Conservation (phyloP, 2,797 vertebrate species). For the Periparus ater region DNA sequence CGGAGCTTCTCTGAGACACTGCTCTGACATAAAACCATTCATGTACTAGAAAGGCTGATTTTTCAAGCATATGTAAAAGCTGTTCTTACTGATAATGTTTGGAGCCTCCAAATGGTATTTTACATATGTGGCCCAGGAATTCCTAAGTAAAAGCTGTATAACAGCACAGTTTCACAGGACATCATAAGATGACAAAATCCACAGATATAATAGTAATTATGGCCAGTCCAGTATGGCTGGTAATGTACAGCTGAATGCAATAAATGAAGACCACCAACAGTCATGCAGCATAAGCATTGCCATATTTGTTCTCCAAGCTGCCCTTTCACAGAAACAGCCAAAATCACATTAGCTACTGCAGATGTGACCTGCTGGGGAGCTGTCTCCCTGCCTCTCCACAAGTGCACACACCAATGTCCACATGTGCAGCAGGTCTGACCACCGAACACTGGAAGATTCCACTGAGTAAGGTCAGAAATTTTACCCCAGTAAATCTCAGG, state of each 20-base stretch:
- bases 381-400: background rate
- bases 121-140: background rate
- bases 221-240: background rate
- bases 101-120: background rate
- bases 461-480: background rate
- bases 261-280: background rate
- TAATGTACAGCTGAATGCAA: background rate
- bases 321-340: background rate
- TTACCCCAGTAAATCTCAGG: background rate
- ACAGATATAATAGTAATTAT: background rate
- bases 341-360: background rate
- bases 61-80: background rate
- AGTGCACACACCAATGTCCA: background rate
- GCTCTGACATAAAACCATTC: background rate
- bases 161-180: background rate
- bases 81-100: background rate
- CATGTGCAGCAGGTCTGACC: rapidly evolving
- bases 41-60: background rate
- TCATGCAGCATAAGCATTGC: background rate
- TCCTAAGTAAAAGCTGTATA: background rate
- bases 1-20: background rate
- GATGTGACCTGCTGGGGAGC: background rate
- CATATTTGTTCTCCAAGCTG: background rate
- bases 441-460: rapidly evolving
- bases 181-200: background rate